Percentiles rank a stretch among this genome's conserved stretches.
These are phyloP conservation scores for Charaxes varanes DNA, from an alignment of 1,140 invertebrate genomes.

Conservation along the genomic window DNA sequence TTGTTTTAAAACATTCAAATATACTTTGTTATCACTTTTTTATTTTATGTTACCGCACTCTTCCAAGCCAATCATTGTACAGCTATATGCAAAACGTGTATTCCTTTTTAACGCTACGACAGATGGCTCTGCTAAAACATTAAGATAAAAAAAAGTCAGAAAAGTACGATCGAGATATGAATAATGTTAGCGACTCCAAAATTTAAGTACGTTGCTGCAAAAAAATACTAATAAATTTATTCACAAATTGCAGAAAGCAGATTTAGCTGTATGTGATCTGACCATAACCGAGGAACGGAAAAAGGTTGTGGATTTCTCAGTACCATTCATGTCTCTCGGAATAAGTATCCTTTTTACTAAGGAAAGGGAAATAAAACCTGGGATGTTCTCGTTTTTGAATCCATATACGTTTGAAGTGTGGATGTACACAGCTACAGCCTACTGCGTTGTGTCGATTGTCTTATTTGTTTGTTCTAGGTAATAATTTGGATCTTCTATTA, in stretches of 20 bases:
- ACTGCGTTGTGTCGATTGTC: constrained; percentile 84
- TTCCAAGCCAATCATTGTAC: too few species aligned
- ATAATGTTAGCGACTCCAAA: too few species aligned
- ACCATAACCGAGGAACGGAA: constrained; percentile 91
- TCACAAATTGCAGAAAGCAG: constrained; percentile 80
- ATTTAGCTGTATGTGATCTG: constrained; percentile 92
- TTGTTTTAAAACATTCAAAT: background rate
- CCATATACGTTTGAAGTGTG: constrained; percentile 89
- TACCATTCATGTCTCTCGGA: constrained; percentile 91
- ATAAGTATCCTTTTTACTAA: constrained; percentile 88
- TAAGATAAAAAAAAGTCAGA: too few species aligned
- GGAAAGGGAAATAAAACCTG: constrained; percentile 79
- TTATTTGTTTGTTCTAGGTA: constrained; percentile 87
- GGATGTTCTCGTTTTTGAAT: constrained; percentile 86
- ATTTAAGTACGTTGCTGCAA: background rate
- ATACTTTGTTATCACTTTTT: too few species aligned
- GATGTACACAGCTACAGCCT: constrained; percentile 89
- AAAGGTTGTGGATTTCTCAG: constrained; percentile 90
- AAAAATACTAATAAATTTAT: background rate
- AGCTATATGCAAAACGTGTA: too few species aligned
- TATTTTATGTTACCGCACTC: too few species aligned
- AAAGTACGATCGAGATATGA: too few species aligned
- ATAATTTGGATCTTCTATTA: too few species aligned
- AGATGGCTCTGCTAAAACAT: too few species aligned
- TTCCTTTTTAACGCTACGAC: too few species aligned